Base-by-base conservation (phyloP, 2,888 invertebrate species). In the Leptinotarsa peninsularis region DNA sequence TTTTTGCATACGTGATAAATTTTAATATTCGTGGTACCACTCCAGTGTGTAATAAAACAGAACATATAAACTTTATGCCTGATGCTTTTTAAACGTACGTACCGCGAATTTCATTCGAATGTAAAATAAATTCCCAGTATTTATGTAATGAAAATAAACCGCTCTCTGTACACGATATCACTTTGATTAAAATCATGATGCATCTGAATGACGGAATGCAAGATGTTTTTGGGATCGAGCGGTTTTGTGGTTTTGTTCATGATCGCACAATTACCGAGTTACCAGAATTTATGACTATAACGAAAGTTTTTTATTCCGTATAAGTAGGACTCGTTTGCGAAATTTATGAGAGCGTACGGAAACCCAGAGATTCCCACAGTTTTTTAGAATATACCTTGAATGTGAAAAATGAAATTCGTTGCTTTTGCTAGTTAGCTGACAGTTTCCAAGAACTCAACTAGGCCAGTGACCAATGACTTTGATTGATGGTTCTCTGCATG, bases 121-220 rank as follows among this genome's bases (percentile, higher is more conserved):
- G 73, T 69, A 66, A 76, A 76, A 71, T 73, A 71, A 50, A 69
- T 71, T 76, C 63, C 17, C 23, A 21, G 71, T 73, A 76, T 76
- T 71, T 68, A 67, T 68, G 73, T 56, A 67, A 66, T 70, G 67
- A 76, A 70, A 73, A 69, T 69, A 63, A 33, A 63, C 63, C 63
- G 63, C 63, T 63, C 10, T 43, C 63, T 33, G 63, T 63, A 63
- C 63, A 63, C 63, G 18, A 43, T 63, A 63, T 63, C 33, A 63
- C 63, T 63, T 63, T 63, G 63, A 63, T 63, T 63, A 63, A 63
- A 63, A 63, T 63, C 43, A 63, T 63, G 63, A 63, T 63, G 63
- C 63, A 43, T 63, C 63, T n/a, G 63, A 63, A 63, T 63, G 63
- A 63, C 33, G 63, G 43, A 63, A 63, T 56, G 54, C 43, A 52